These are phyloP conservation scores for Cassiopea andromeda DNA, from an alignment of 30 jellyfish, hydroid and myxozoan species.

Conservation along the genomic window DNA sequence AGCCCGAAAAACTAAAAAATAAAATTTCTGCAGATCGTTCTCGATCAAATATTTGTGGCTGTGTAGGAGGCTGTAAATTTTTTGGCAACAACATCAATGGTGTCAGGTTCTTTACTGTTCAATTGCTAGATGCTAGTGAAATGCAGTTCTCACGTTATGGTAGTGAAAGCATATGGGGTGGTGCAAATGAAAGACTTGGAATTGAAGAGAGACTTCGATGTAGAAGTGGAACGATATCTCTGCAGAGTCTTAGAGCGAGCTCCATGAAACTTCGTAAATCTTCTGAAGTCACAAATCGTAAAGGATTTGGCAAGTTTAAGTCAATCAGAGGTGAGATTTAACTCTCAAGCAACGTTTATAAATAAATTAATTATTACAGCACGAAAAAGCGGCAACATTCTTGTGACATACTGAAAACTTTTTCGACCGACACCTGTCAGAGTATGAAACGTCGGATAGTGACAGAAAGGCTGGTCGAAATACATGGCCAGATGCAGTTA, in stretches of 20 bases:
- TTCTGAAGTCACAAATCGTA: constrained; percentile 54
- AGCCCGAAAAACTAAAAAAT: constrained; percentile 56
- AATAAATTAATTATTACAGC: too few species aligned
- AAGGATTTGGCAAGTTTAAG: background rate
- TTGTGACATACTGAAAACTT: too few species aligned
- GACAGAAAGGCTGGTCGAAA: too few species aligned
- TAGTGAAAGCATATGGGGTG: constrained; percentile 99
- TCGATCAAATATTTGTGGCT: constrained; percentile 84
- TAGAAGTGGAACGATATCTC: constrained; percentile 50
- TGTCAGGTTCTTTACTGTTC: constrained; percentile 90
- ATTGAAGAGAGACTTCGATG: constrained; percentile 65
- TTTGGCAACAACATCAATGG: constrained; percentile 96
- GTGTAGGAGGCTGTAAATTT: constrained; percentile 96
- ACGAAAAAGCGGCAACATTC: too few species aligned
- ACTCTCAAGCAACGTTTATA: too few species aligned
- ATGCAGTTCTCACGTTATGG: constrained; percentile 86
- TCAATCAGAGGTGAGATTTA: background rate
- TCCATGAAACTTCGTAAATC: constrained; percentile 28
- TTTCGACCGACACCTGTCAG: too few species aligned
- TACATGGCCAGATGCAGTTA: too few species aligned
- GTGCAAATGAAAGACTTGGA: constrained; percentile 77
- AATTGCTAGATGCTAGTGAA: constrained; percentile 81
- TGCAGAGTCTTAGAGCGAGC: constrained; percentile 66
- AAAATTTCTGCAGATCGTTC: constrained; percentile 86
- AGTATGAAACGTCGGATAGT: too few species aligned